These are phyloP conservation scores for Harpegnathos saltator DNA, from an alignment of 1,140 invertebrate genomes.

Conservation along the genomic window DNA sequence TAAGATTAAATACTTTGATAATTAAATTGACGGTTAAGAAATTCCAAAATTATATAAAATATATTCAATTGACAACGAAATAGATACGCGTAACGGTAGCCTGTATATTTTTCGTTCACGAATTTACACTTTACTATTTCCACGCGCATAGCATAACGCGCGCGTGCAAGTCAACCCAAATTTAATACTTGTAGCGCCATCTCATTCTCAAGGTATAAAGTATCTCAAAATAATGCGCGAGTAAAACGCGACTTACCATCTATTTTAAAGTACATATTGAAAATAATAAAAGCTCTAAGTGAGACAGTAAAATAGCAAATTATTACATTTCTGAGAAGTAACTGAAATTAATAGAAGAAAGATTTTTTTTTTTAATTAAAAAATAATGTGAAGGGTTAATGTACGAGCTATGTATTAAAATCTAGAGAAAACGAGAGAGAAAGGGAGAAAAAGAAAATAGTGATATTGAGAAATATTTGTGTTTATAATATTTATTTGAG, in stretches of 20 bases:
- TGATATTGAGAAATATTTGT: neutral
- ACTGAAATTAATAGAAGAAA: too few species aligned
- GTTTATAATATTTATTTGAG: slow-evolving; percentile 28
- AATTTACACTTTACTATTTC: neutral
- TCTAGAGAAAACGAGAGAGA: too few species aligned
- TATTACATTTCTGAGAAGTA: neutral
- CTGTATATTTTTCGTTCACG: neutral
- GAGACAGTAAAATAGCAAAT: neutral
- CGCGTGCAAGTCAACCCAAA: neutral
- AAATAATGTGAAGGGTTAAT: neutral
- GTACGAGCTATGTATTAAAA: too few species aligned
- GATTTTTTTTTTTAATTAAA: neutral
- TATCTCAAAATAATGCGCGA: neutral
- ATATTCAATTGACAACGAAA: neutral
- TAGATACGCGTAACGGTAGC: neutral
- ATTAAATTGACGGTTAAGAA: neutral
- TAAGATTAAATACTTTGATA: neutral
- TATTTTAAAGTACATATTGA: neutral
- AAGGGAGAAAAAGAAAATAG: too few species aligned
- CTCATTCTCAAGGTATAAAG: neutral
- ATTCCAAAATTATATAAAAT: neutral
- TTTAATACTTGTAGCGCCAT: slow-evolving; percentile 15
- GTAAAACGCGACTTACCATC: neutral
- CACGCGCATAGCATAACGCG: neutral
- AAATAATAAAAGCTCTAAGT: neutral